phyloP scores from a whole-genome alignment of 2,797 vertebrate species.

The Gila robusta region DNA sequence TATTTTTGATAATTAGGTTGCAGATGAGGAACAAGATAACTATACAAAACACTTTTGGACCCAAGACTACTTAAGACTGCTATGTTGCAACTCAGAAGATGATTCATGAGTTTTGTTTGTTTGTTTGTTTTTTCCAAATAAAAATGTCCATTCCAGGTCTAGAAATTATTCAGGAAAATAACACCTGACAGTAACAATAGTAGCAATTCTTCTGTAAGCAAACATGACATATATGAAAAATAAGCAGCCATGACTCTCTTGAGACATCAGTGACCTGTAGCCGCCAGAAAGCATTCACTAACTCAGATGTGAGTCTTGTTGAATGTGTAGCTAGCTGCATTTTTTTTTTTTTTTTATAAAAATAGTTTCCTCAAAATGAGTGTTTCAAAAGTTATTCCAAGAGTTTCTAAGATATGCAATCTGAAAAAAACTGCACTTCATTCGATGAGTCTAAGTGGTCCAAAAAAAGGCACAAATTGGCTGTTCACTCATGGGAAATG shows the following conservation, averaged over 20 bases:
- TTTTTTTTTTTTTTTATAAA: not conserved
- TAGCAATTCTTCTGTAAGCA: not conserved
- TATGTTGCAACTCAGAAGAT: not conserved
- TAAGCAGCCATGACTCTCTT: not conserved
- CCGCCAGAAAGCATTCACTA: not conserved
- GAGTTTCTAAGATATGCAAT: not conserved
- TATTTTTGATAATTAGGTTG: constrained; percentile 28
- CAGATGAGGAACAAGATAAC: constrained; percentile 32
- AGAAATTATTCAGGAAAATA: not conserved
- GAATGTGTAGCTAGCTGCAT: not conserved
- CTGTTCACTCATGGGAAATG: not conserved
- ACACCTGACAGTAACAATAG: not conserved
- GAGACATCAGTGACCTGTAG: not conserved
- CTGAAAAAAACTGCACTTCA: not conserved
- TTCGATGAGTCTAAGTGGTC: not conserved
- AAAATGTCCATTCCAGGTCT: too few relatives aligned
- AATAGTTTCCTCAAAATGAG: not conserved
- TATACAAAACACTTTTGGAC: not conserved
- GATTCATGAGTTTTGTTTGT: not conserved
- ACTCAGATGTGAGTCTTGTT: not conserved
- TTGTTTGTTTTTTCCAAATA: not conserved
- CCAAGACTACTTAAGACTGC: not conserved
- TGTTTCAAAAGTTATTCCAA: too few relatives aligned
- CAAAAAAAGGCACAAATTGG: not conserved
- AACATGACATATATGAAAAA: not conserved